A percentile compares a stretch with the other conserved stretches of the same genome.
Evolutionary conservation across 2,113 vertebrate species (phyloP).

Genomic region (Rostratula benghalensis): DNA sequence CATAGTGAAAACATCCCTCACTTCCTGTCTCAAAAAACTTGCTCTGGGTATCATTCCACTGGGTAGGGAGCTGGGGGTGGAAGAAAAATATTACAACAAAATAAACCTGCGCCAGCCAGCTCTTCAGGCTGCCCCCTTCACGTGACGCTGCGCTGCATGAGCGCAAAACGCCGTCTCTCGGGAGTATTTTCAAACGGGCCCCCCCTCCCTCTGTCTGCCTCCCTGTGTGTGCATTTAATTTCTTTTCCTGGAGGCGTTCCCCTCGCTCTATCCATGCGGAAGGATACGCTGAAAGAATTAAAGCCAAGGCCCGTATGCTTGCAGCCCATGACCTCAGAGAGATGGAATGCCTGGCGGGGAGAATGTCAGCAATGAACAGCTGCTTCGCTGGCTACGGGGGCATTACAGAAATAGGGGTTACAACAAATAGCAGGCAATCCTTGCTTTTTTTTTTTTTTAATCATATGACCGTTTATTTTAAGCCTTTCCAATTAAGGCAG

Average conservation of each 20-base stretch:
- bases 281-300: conserved; percentile 73
- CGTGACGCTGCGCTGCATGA: neutral
- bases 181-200: conserved; percentile 13
- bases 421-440: conserved; percentile 68
- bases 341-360: conserved; percentile 89
- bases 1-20: conserved; percentile 78
- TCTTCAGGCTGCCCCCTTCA: neutral
- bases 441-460: conserved; percentile 67
- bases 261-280: conserved; percentile 71
- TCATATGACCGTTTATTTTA: conserved; percentile 75
- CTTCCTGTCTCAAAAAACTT: conserved; percentile 82
- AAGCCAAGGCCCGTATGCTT: conserved; percentile 58
- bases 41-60: conserved; percentile 78
- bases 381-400: conserved; percentile 70
- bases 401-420: conserved; percentile 74
- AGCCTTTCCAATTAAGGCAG: conserved; percentile 67
- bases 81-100: conserved; percentile 19
- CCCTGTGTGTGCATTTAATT: conserved; percentile 45
- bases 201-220: neutral
- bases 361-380: conserved; percentile 83
- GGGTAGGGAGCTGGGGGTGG: conserved; percentile 53
- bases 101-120: conserved; percentile 16
- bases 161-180: neutral
- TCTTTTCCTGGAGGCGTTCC: conserved; percentile 70
- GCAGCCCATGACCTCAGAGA: conserved; percentile 88